Base-by-base conservation (phyloP, 1,140 invertebrate species). In the Delia radicum region DNA sequence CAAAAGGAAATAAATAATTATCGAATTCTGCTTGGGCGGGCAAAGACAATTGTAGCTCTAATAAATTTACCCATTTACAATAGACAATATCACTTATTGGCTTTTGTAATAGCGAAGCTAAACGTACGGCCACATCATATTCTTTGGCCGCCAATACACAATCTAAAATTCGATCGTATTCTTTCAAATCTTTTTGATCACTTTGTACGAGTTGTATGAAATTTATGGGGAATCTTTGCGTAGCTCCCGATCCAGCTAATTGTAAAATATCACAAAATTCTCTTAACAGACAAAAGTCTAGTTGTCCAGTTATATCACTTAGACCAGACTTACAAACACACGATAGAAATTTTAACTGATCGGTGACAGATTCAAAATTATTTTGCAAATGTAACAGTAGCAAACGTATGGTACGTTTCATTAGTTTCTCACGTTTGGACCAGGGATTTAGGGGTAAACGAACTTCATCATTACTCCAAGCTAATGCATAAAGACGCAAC, bases 61-160 rank as follows among this genome's bases (percentile, higher is more conserved):
- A 75, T 10, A 79, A 79, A 0, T 75, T 78, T n/a, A 85, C 42
- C 85, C 85, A 86, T 63, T 84, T 85, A 7, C 79, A 77, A 73
- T 82, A 86, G 10, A 86, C 78, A 12, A 86, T 86, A 63, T 85
- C 80, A 24, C 81, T 81, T 18, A 86, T 77, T 0, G 85, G 81
- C 5, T 83, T 21, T 37, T 83, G 80, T 31, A 86, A 69, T 67
- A 86, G 28, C 8, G 79, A 76, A 5, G 84, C 81, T 71, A 86
- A 33, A 37, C 84, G 79, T 15, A 86, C 77, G 2, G 85, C 85
- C 27, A 80, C 74, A 24, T 84, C 79, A 48, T 82, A 86, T n/a
- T 81, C 79, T 13, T 80, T 78, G 6, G 79, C 80, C 8, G 80
- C 82, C 7, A 79, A 78, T 2, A 86, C 75, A 1, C 74, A 78